Evolutionary conservation across 1,140 invertebrate species (phyloP).

Genomic region (Pseudomyrmex sp.): DNA sequence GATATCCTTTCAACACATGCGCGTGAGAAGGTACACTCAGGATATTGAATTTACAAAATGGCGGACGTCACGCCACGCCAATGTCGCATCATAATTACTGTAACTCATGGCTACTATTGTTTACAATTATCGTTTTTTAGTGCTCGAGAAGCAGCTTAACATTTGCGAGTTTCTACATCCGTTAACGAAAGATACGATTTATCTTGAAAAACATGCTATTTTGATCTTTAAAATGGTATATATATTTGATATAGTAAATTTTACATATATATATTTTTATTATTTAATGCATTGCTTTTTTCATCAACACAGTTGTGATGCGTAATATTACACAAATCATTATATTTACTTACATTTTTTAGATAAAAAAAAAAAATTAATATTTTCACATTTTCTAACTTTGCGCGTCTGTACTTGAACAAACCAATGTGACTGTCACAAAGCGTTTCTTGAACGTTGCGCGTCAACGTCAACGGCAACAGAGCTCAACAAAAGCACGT

Average conservation of each 20-base stretch:
- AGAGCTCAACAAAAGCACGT: conserved; percentile 44
- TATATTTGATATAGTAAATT: not conserved
- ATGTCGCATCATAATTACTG: not conserved
- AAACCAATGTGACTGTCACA: conserved; percentile 34
- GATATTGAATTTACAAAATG: conserved; percentile 81
- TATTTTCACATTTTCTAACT: not conserved
- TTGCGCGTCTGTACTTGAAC: not conserved
- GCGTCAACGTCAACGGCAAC: conserved; percentile 42
- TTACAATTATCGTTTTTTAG: too few relatives aligned
- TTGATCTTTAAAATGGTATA: not conserved
- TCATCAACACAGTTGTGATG: not conserved
- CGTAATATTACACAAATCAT: too few relatives aligned
- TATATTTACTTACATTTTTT: too few relatives aligned
- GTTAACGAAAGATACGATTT: not conserved
- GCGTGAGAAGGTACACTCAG: conserved; percentile 70
- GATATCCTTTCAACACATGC: conserved; percentile 78
- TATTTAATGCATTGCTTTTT: not conserved
- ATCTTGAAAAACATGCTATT: not conserved
- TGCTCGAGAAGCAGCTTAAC: not conserved
- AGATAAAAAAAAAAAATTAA: not conserved
- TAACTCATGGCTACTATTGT: not conserved
- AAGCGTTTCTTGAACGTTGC: conserved; percentile 15
- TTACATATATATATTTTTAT: not conserved
- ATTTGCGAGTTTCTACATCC: not conserved
- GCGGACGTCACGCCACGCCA: conserved; percentile 55